phyloP scores from a whole-genome alignment of 1,140 invertebrate species.

The Panulirus ornatus region DNA sequence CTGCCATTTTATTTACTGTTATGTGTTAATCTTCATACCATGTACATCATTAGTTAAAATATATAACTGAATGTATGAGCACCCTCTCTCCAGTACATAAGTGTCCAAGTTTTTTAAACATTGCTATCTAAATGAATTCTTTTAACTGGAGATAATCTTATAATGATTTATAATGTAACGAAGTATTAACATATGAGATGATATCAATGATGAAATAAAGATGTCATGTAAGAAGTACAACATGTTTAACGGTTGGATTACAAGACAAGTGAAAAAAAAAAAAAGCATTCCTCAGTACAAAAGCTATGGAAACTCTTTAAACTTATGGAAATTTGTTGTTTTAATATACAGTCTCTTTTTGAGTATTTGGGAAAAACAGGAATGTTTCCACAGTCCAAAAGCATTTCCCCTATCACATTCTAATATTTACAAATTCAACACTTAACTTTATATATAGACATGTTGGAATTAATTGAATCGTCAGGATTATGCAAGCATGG shows the following conservation, averaged over 20 bases:
- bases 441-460: constrained; percentile 28
- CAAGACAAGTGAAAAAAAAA: constrained; percentile 52
- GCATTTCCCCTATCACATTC: constrained; percentile 52
- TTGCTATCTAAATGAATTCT: neutral
- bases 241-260: constrained; percentile 53
- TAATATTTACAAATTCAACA: constrained; percentile 58
- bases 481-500: constrained; percentile 58
- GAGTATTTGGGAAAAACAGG: constrained; percentile 66
- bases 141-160: constrained; percentile 28
- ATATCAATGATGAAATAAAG: constrained; percentile 54
- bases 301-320: constrained; percentile 65
- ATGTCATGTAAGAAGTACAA: constrained; percentile 53
- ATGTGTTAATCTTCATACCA: constrained; percentile 39
- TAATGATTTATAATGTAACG: constrained; percentile 52
- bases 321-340: constrained; percentile 65
- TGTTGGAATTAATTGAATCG: constrained; percentile 60
- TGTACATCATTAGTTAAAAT: constrained; percentile 62
- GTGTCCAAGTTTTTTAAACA: constrained; percentile 1
- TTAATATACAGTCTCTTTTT: constrained; percentile 56
- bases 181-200: constrained; percentile 67
- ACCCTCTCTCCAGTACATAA: constrained; percentile 59
- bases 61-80: constrained; percentile 67
- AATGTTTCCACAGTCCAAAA: constrained; percentile 59
- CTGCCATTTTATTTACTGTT: constrained; percentile 16
- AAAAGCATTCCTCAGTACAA: constrained; percentile 60